Conservation (phyloP, 2,888 invertebrate genomes). For the Himalopsyche japonica region DNA sequence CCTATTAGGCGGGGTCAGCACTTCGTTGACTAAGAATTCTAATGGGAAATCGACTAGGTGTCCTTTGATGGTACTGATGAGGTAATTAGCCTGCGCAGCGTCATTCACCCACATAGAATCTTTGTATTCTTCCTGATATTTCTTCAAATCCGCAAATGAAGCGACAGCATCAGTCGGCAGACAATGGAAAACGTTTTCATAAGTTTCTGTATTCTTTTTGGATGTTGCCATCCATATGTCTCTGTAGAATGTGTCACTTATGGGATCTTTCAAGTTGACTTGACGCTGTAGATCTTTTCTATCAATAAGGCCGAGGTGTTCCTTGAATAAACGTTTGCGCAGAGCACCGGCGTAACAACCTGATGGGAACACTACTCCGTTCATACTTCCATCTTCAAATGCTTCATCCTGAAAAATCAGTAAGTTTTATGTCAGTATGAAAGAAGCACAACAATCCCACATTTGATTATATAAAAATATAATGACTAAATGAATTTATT, state of each 20-base stretch:
- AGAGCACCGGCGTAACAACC: slow-evolving; percentile 87
- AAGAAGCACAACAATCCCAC: not conserved
- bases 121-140: slow-evolving; percentile 69
- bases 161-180: slow-evolving; percentile 84
- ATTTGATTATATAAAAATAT: not conserved
- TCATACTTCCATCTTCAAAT: slow-evolving; percentile 80
- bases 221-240: slow-evolving; percentile 84
- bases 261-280: slow-evolving; percentile 77
- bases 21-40: slow-evolving; percentile 85
- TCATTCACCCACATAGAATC: slow-evolving; percentile 73
- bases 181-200: slow-evolving; percentile 90
- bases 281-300: slow-evolving; percentile 54
- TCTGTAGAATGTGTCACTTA: slow-evolving; percentile 79
- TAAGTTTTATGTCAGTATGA: not conserved
- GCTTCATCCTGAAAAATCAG: slow-evolving; percentile 68
- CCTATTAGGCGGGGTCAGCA: slow-evolving; percentile 77
- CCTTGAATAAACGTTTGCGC: slow-evolving; percentile 83
- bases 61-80: slow-evolving; percentile 79
- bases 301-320: slow-evolving; percentile 79
- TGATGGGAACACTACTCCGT: slow-evolving; percentile 76
- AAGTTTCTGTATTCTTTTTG: slow-evolving; percentile 81
- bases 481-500: no score
- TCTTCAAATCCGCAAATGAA: slow-evolving; percentile 75
- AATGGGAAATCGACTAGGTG: slow-evolving; percentile 87
- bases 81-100: slow-evolving; percentile 70